These are phyloP conservation scores for Phoenicopterus ruber DNA, from an alignment of 2,113 vertebrate species.

Conservation along the genomic window DNA sequence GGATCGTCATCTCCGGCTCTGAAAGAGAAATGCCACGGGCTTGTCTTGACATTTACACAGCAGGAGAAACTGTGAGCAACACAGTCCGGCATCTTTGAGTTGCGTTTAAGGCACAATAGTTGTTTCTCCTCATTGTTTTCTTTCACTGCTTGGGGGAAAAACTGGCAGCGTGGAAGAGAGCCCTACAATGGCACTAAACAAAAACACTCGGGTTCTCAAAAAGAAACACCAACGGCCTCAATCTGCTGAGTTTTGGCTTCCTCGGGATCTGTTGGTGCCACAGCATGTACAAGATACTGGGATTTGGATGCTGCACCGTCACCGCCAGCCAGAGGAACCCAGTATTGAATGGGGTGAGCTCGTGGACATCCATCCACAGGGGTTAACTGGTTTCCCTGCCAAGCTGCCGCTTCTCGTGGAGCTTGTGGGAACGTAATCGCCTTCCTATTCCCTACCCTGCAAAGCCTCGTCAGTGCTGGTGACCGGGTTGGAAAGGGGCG, in stretches of 20 bases:
- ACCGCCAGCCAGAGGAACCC: background rate
- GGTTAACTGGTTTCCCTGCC: background rate
- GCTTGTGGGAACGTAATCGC: rapidly evolving
- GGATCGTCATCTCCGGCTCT: background rate
- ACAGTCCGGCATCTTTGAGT: rapidly evolving
- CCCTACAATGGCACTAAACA: background rate
- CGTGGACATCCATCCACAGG: background rate
- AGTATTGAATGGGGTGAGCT: background rate
- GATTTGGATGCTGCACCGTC: background rate
- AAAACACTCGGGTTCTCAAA: background rate
- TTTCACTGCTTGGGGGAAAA: background rate
- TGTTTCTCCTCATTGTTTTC: background rate
- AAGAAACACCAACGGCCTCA: background rate
- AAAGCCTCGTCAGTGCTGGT: background rate
- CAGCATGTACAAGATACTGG: rapidly evolving
- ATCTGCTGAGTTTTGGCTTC: background rate
- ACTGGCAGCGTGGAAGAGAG: background rate
- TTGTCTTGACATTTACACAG: background rate
- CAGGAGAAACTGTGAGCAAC: background rate
- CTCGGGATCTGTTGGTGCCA: background rate
- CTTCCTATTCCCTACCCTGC: background rate
- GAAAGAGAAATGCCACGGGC: background rate
- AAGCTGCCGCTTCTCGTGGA: background rate
- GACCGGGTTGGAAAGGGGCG: background rate
- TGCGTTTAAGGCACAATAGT: rapidly evolving